Evolutionary conservation across 2,888 invertebrate species (phyloP).

Genomic region (Abrostola triplasia): DNA sequence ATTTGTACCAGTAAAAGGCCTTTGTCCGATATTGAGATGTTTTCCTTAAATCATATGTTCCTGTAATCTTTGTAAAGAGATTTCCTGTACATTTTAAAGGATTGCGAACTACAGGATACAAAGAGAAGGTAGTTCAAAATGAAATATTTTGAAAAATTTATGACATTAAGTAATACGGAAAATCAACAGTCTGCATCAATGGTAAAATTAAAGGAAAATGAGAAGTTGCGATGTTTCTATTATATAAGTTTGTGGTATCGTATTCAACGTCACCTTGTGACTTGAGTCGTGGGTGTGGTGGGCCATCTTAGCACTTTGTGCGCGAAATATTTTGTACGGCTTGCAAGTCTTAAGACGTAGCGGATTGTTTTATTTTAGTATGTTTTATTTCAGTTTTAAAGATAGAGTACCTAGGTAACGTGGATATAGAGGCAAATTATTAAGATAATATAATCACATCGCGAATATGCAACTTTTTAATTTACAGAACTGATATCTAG

Average conservation of each 20-base stretch:
- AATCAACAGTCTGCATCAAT: neutral
- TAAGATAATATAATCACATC: no score
- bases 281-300: constrained; percentile 64
- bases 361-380: constrained; percentile 30
- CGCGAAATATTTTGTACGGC: constrained; percentile 54
- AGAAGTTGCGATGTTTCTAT: constrained; percentile 2
- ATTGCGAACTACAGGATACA: neutral
- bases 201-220: neutral
- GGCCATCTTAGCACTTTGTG: constrained; percentile 67
- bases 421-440: no score
- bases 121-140: no score
- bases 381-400: no score
- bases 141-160: neutral
- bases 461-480: no score
- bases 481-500: no score
- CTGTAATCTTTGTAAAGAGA: neutral
- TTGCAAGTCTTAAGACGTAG: constrained; percentile 56
- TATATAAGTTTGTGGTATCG: constrained; percentile 55
- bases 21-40: constrained; percentile 10
- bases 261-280: constrained; percentile 70
- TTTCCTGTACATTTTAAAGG: constrained; percentile 8
- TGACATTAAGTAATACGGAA: neutral
- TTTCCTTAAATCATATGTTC: constrained; percentile 4
- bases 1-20: constrained; percentile 13
- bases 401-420: no score